Conservation (phyloP, 92 coral and sea anemone species). For the Phenganax stokvisi region DNA sequence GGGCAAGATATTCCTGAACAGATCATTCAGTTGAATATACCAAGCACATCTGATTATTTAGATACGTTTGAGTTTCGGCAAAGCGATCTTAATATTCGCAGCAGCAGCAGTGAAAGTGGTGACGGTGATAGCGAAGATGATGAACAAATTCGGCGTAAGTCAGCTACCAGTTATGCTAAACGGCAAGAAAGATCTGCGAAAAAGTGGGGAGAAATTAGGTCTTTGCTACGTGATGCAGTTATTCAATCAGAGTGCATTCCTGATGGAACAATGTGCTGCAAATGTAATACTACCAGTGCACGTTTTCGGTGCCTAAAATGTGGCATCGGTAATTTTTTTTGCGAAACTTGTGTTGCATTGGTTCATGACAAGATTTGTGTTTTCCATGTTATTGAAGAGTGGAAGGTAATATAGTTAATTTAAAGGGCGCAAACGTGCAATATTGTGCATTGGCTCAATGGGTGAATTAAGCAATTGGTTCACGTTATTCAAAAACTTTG, state of each 20-base stretch:
- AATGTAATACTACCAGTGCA: not conserved
- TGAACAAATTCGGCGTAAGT: not conserved
- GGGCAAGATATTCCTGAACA: not conserved
- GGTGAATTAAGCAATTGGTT: too few relatives aligned
- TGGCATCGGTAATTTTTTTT: slow-evolving; percentile 17
- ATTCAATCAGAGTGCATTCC: slow-evolving; percentile 28
- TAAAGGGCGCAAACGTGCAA: too few relatives aligned
- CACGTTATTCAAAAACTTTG: not conserved
- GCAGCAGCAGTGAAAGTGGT: not conserved
- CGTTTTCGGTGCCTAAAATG: slow-evolving; percentile 7
- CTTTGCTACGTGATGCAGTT: not conserved
- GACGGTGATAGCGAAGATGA: not conserved
- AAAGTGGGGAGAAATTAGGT: not conserved
- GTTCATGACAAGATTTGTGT: slow-evolving; percentile 13
- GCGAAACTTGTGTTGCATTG: slow-evolving; percentile 11
- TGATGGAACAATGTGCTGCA: not conserved
- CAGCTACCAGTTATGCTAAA: slow-evolving; percentile 9
- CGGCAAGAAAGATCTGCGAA: slow-evolving; percentile 11
- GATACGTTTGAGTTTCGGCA: not conserved
- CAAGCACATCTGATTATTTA: not conserved
- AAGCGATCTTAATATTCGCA: not conserved
- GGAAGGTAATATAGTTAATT: not conserved
- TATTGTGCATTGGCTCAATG: too few relatives aligned
- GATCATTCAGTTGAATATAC: not conserved
- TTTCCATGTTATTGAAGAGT: slow-evolving; percentile 11